Percentiles rank a stretch among this genome's conserved stretches.
These are phyloP conservation scores for Lepidothrix coronata DNA, from an alignment of 2,113 vertebrate genomes.

Conservation along the genomic window DNA sequence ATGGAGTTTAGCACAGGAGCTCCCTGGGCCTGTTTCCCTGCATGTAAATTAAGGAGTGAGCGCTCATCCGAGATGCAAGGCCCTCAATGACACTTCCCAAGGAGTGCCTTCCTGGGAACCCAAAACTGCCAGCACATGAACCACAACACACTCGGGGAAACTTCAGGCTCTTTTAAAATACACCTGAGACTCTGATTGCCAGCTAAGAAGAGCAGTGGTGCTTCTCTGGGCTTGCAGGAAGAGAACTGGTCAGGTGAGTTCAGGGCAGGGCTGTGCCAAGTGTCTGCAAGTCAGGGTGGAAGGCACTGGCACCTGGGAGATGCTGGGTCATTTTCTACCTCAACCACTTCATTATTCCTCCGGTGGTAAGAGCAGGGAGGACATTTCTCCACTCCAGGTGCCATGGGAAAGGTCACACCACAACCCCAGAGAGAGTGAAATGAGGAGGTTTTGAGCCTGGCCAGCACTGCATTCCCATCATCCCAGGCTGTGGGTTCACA, in stretches of 20 bases:
- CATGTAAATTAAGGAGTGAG: not conserved
- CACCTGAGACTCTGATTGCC: fast-evolving
- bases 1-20: not conserved
- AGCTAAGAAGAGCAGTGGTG: not conserved
- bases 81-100: not conserved
- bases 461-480: too few species aligned
- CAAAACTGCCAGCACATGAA: not conserved
- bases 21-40: not conserved
- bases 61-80: not conserved
- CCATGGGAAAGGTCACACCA: not conserved
- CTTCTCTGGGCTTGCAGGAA: not conserved
- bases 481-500: not conserved
- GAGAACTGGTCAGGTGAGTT: not conserved
- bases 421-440: not conserved
- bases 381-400: not conserved
- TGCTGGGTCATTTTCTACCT: not conserved
- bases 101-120: not conserved
- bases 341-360: not conserved
- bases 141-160: not conserved
- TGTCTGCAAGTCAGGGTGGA: not conserved
- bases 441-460: not conserved
- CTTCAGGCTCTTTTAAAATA: not conserved
- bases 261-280: not conserved
- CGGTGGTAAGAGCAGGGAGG: not conserved
- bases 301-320: not conserved